Percentiles rank a stretch among this genome's conserved stretches.
Conservation (phyloP, 2,888 invertebrate species). For the Gortyna flavago region DNA sequence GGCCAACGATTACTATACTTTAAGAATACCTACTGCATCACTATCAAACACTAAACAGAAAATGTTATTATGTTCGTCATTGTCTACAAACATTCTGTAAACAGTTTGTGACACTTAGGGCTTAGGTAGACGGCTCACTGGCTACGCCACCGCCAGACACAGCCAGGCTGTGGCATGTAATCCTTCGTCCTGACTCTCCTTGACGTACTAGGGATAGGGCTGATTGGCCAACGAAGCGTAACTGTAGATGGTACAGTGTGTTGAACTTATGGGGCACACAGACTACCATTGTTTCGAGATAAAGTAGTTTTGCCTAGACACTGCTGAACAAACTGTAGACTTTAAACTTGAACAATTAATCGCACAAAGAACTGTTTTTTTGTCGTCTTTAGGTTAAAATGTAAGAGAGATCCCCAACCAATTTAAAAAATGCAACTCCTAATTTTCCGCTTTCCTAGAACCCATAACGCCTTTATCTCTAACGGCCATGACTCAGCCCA, state of each 20-base stretch:
- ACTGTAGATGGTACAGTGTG: not conserved
- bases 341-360: not conserved
- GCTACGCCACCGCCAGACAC: slow-evolving; percentile 13
- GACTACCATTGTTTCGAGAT: not conserved
- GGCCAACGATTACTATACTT: not conserved
- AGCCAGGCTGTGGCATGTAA: slow-evolving; percentile 33
- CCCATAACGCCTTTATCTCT: slow-evolving; percentile 35
- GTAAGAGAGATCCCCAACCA: slow-evolving; percentile 1
- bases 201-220: slow-evolving; percentile 6
- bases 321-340: not conserved
- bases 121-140: slow-evolving; percentile 25
- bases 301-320: not conserved
- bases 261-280: not conserved
- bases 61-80: slow-evolving; percentile 23
- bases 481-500: slow-evolving; percentile 62
- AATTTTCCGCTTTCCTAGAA: slow-evolving; percentile 23
- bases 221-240: slow-evolving; percentile 28
- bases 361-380: not conserved
- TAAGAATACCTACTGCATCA: not conserved
- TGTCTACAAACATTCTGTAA: slow-evolving; percentile 13
- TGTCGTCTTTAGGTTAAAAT: not conserved
- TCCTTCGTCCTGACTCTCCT: slow-evolving; percentile 27
- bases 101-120: slow-evolving; percentile 22
- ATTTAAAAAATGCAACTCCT: slow-evolving; percentile 29
- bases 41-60: not conserved